Evolutionary conservation across 1,140 invertebrate species (phyloP), one percentile per base, ranked within the genome.

Genomic region (Lepidurus apus): DNA sequence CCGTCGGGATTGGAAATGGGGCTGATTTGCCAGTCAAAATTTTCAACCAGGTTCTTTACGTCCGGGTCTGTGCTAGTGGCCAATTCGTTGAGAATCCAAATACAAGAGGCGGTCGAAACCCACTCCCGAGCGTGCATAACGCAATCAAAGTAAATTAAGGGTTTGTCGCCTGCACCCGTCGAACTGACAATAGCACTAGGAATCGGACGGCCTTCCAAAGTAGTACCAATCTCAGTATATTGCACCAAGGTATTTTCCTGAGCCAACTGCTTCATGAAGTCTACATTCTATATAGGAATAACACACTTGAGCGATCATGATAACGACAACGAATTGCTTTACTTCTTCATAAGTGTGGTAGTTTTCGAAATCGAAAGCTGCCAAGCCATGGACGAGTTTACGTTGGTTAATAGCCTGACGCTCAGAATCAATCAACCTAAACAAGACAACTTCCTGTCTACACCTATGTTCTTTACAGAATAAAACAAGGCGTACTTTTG

Each of bases 51-150:
- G 78, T 89, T 87, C 8, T 89, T 86, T 82, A 82, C 75, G 43
- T 77, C 79, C 3, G 44, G 3, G 65, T 83, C 79, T 0, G 74
- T 45, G 43, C 79, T 43, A 13, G 13, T 79, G 13, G 2, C 91
- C 74, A 97, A 85, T 83, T 94, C 90, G 82, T 92, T 91, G 42
- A 95, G 88, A 21, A 96, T 91, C 83, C 90, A 96, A 24, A 93
- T 91, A 13, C 93, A 92, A 0, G 92, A 91, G 0, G 95, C 93
- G 2, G 93, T 91, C 74, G 93, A 91, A 78, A 97, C 95, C 95
- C 95, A 97, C 87, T 97, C 95, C 45, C 95, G 85, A 0, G 94
- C 95, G 82, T 97, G 95, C 82, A 96, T 94, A 17, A 93, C 94
- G 84, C 89, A 82, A 34, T 83, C 82, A 42, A 83, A 79, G 76